A percentile compares a stretch with the other conserved stretches of the same genome.
These are phyloP conservation scores for Brachionichthys hirsutus DNA, from an alignment of 2,113 vertebrate genomes.

Conservation along the genomic window DNA sequence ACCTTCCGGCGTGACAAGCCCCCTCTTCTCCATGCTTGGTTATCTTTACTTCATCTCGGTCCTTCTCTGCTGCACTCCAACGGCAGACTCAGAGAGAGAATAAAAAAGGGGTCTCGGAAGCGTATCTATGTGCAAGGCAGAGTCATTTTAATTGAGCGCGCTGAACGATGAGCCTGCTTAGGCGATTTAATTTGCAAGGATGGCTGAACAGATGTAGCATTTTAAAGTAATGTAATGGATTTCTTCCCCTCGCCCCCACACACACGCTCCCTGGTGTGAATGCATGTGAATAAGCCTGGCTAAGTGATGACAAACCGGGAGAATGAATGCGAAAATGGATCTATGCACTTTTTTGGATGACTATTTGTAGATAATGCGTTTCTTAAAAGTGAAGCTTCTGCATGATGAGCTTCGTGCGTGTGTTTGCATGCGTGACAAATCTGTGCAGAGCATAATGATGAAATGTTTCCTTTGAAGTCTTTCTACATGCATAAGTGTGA, in stretches of 20 bases:
- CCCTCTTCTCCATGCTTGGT: slow-evolving; percentile 24
- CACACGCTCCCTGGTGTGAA: slow-evolving; percentile 9
- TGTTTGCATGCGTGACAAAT: neutral
- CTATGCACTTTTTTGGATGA: slow-evolving; percentile 17
- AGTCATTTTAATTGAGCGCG: slow-evolving; percentile 65
- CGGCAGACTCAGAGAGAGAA: slow-evolving; percentile 12
- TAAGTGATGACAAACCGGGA: slow-evolving; percentile 41
- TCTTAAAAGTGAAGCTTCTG: slow-evolving; percentile 5
- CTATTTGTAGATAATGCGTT: slow-evolving; percentile 11
- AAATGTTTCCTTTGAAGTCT: neutral
- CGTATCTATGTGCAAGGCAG: slow-evolving; percentile 42
- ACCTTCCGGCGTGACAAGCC: slow-evolving; percentile 33
- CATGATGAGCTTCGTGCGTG: neutral
- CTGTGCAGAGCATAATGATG: neutral
- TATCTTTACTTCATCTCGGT: slow-evolving; percentile 34
- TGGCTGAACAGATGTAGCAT: slow-evolving; percentile 70
- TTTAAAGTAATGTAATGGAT: slow-evolving; percentile 65
- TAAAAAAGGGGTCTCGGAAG: slow-evolving; percentile 20
- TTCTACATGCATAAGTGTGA: neutral
- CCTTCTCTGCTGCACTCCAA: slow-evolving; percentile 8
- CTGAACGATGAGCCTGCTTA: slow-evolving; percentile 62
- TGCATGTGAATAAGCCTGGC: slow-evolving; percentile 21
- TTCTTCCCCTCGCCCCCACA: too few species aligned
- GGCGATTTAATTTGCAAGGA: slow-evolving; percentile 68
- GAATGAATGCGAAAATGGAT: slow-evolving; percentile 29